phyloP scores from a whole-genome alignment of 2,113 vertebrate species.

The Semnornis frantzii region DNA sequence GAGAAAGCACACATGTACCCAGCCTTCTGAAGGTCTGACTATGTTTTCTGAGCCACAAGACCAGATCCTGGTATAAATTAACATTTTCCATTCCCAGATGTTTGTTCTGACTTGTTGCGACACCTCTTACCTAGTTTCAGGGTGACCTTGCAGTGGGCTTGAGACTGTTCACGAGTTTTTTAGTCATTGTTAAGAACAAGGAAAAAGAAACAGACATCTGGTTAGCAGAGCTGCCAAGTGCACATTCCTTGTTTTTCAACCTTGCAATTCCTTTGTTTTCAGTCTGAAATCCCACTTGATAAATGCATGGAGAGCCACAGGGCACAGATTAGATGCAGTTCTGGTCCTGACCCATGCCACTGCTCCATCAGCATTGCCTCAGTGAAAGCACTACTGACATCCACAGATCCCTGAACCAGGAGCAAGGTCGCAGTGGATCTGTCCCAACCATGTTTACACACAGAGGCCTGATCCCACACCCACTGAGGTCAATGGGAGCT shows the following conservation, averaged over 20 bases:
- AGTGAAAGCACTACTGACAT: not conserved
- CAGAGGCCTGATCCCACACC: not conserved
- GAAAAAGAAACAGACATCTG: conserved; percentile 70
- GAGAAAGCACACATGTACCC: not conserved
- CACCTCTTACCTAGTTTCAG: conserved; percentile 65
- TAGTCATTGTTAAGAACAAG: conserved; percentile 57
- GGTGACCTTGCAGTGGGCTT: conserved; percentile 29
- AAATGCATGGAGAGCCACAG: not conserved
- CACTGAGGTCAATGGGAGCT: not conserved
- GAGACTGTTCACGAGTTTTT: conserved; percentile 56
- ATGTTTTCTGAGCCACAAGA: not conserved
- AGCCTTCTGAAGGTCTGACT: not conserved
- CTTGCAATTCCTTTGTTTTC: conserved; percentile 64
- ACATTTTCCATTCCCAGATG: conserved; percentile 55
- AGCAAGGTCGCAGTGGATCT: not conserved
- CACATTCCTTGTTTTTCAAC: conserved; percentile 66
- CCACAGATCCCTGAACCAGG: not conserved
- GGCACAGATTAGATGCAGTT: conserved; percentile 35
- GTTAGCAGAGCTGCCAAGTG: conserved; percentile 66
- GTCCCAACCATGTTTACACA: not conserved
- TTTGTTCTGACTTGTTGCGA: conserved; percentile 3
- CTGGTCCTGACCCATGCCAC: not conserved
- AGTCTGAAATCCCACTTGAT: conserved; percentile 56
- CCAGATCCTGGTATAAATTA: not conserved
- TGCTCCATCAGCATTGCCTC: not conserved